phyloP scores from a whole-genome alignment of 2,888 invertebrate species.

The Cephus pulcher region DNA sequence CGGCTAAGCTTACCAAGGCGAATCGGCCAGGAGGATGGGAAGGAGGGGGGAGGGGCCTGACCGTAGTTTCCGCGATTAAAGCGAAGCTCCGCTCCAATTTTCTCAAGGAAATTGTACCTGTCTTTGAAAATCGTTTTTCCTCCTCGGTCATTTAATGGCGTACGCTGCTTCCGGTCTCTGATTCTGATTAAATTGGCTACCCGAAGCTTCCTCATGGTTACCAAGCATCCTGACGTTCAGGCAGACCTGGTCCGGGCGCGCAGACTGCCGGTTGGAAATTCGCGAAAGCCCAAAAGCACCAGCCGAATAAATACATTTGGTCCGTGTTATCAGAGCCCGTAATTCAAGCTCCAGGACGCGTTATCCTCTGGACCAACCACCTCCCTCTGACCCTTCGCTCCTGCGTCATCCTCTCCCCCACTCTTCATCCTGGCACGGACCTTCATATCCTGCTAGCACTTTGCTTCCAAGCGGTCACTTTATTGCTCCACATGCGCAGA shows the following conservation, averaged over 20 bases:
- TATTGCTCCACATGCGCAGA: constrained; percentile 31
- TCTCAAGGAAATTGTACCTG: background rate
- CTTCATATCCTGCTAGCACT: constrained; percentile 22
- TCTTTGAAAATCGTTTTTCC: background rate
- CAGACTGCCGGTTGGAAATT: background rate
- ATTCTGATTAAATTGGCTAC: background rate
- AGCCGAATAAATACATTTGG: constrained; percentile 45
- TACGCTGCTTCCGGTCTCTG: background rate
- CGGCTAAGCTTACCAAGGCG: background rate
- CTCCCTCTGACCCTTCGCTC: constrained; percentile 5
- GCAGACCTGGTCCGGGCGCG: background rate
- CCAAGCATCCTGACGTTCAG: background rate
- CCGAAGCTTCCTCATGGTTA: background rate
- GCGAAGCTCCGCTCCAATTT: background rate
- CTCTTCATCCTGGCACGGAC: constrained; percentile 5
- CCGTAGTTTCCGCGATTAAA: background rate
- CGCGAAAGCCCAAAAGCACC: background rate
- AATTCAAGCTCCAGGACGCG: constrained; percentile 47
- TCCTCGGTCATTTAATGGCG: background rate
- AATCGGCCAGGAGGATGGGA: background rate
- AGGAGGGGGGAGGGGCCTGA: background rate
- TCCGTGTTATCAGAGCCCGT: constrained; percentile 46
- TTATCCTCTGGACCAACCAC: constrained; percentile 31
- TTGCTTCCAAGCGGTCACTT: constrained; percentile 33
- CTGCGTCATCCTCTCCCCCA: background rate